These are phyloP conservation scores for Spilarctia lutea DNA, from an alignment of 2,888 invertebrate genomes.

Conservation along the genomic window DNA sequence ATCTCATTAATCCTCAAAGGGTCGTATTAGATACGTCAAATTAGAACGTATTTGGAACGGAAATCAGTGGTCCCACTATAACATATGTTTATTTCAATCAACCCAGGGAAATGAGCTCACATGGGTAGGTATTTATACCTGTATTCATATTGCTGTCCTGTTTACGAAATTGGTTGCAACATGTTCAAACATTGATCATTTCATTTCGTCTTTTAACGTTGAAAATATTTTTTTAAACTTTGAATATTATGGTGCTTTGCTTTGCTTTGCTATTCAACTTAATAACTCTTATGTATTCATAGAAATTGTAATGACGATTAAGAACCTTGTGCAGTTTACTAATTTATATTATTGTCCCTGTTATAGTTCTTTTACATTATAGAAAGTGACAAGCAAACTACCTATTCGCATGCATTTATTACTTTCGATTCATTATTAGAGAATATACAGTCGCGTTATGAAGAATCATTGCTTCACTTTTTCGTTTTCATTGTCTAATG, in stretches of 20 bases:
- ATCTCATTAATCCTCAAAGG: constrained; percentile 67
- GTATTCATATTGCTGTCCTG: constrained; percentile 1
- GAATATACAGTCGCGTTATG: not conserved
- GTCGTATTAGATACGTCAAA: constrained; percentile 73
- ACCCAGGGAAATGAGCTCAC: constrained; percentile 43
- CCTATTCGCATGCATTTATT: not conserved
- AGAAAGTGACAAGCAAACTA: not conserved
- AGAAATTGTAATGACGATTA: not conserved
- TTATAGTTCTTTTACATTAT: not conserved
- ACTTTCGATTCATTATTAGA: not conserved
- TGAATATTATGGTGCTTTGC: not conserved
- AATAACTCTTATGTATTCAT: not conserved
- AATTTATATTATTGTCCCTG: not conserved
- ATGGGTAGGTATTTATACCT: constrained; percentile 4
- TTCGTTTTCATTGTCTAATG: not conserved
- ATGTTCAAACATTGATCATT: not conserved
- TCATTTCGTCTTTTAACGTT: not conserved
- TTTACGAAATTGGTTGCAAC: not conserved
- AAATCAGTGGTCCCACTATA: constrained; percentile 64
- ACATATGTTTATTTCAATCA: constrained; percentile 78
- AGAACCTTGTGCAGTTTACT: not conserved
- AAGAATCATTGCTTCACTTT: not conserved
- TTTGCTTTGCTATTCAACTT: not conserved
- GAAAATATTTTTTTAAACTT: not conserved
- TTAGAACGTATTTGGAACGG: constrained; percentile 70